Conservation (phyloP, 2,797 vertebrate species). For the Pseudocheirus occidentalis region DNA sequence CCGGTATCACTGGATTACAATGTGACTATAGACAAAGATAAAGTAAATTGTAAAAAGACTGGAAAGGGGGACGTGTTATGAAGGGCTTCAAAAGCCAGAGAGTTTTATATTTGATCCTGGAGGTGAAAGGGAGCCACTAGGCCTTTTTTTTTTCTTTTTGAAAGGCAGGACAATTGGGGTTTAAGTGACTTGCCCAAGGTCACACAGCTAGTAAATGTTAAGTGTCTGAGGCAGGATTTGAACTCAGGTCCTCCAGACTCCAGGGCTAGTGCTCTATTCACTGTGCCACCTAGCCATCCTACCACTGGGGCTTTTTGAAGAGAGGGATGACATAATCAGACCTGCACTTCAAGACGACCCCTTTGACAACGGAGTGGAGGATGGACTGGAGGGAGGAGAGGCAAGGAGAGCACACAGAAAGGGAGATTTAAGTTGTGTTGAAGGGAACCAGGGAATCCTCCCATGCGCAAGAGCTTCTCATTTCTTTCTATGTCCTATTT, state of each 20-base stretch:
- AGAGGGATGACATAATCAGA: background rate
- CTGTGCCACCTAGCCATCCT: no score
- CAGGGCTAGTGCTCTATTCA: no score
- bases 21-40: background rate
- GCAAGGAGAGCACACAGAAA: background rate
- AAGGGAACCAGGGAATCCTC: background rate
- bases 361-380: background rate
- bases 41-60: background rate
- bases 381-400: background rate
- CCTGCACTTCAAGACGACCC: background rate
- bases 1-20: background rate
- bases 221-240: no score
- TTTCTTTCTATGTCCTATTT: background rate
- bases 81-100: background rate
- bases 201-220: no score
- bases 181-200: no score
- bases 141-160: background rate
- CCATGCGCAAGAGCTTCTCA: background rate
- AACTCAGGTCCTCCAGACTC: no score
- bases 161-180: no score
- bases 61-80: background rate
- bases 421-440: background rate
- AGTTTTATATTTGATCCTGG: background rate
- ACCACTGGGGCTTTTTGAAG: background rate
- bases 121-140: background rate